Conservation (phyloP, 1,140 invertebrate genomes). For the Microplitis mediator region DNA sequence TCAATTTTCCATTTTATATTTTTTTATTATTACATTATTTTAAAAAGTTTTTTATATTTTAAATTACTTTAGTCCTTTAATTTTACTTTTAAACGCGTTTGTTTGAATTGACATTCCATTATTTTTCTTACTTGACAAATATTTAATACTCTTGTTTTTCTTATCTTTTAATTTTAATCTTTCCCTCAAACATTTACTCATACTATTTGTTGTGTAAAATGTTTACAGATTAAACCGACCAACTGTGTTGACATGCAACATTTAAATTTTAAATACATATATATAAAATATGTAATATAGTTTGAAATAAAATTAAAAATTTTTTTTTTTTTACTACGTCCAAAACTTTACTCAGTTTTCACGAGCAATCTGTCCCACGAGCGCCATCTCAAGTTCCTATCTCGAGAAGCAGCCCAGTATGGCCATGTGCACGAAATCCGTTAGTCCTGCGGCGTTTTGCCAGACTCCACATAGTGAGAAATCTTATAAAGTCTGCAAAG, state of each 20-base stretch:
- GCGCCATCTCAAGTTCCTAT: no score
- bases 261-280: no score
- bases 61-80: background rate
- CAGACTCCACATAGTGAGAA: background rate
- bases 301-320: no score
- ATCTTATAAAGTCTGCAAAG: background rate
- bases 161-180: background rate
- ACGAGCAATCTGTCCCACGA: no score
- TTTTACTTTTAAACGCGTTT: background rate
- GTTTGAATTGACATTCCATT: background rate
- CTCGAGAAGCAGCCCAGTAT: background rate
- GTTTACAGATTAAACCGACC: no score
- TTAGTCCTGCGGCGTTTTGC: background rate
- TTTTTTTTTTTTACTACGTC: no score
- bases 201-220: no score
- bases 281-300: no score
- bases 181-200: no score
- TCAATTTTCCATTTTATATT: constrained; percentile 12
- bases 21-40: background rate
- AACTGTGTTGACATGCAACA: no score
- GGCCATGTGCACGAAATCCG: background rate
- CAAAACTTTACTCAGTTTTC: no score
- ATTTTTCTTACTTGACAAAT: background rate
- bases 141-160: background rate
- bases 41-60: background rate